Evolutionary conservation across 2,113 vertebrate species (phyloP), one percentile per base, ranked within the genome.

Genomic region (Urocolius indicus): DNA sequence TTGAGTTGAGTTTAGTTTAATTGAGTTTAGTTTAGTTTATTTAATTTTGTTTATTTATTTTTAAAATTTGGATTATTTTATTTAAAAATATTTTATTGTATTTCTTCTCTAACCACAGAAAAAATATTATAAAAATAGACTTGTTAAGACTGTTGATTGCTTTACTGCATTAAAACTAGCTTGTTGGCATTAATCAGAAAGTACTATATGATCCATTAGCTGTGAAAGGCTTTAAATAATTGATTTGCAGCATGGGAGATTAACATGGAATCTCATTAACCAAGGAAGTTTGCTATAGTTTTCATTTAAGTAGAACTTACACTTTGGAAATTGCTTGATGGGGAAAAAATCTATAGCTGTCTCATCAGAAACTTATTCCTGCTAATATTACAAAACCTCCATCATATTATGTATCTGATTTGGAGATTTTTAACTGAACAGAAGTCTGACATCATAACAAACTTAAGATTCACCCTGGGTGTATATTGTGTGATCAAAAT

Each of bases 211-310:
- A 97, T 96, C 95, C 94, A 96, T 96, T 97, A 97, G 95, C 87
- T 94, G 92, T 96, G 94, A 94, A 97, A 95, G 87, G 69, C 91
- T 94, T 96, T 97, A 97, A 97, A 97, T 97, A 97, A 97, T 97
- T 97, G 91, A 97, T 97, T 96, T 94, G 71, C 91, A 95, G 90
- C 88, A 92, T 86, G 77, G 80, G 86, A 58, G 91, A 96, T 97
- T 97, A 94, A 95, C 95, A 94, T 19, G 11, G 94, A 96, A 97
- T 96, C 93, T 97, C 90, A 94, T 97, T 97, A 97, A 81, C 83
- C 63, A 89, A 62, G 85, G 89, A 96, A 95, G 90, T 96, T 96
- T 94, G 81, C 72, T 93, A 91, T 91, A 95, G 74, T 93, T 95
- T 95, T 97, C 80, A 94, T 96, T 95, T 95, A 94, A 95, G 81